A percentile compares a stretch with the other conserved stretches of the same genome.
phyloP scores from a whole-genome alignment of 2,113 vertebrate species.

The Centropus bengalensis region DNA sequence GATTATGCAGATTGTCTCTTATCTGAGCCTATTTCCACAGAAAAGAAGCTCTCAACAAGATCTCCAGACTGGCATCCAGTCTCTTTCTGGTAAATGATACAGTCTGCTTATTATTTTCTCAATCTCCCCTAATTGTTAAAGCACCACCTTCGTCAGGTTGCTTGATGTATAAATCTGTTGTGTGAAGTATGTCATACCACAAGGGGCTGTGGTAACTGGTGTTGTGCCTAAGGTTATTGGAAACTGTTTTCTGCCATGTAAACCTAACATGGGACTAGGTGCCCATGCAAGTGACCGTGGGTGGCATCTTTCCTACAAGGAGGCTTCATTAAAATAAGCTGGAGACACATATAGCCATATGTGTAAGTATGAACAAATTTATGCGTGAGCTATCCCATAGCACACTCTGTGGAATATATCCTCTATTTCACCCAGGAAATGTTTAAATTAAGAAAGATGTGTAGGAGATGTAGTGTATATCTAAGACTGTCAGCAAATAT shows the following conservation, averaged over 20 bases:
- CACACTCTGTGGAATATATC: constrained; percentile 34
- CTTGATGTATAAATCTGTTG: background rate
- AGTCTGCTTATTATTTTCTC: background rate
- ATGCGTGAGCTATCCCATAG: background rate
- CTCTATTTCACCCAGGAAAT: constrained; percentile 3
- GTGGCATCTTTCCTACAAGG: background rate
- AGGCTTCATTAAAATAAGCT: constrained; percentile 9
- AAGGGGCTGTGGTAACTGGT: background rate
- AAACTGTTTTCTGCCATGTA: background rate
- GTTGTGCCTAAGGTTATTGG: background rate
- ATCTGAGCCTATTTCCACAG: background rate
- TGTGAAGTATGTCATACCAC: background rate
- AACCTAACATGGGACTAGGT: background rate
- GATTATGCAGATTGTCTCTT: constrained; percentile 27
- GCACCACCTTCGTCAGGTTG: background rate
- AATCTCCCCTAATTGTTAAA: background rate
- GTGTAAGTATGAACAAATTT: background rate
- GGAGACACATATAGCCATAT: background rate
- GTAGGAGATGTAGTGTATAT: background rate
- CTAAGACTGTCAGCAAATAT: background rate
- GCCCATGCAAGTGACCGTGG: background rate
- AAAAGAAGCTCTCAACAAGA: background rate
- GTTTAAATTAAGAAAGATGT: constrained; percentile 12
- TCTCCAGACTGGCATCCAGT: background rate
- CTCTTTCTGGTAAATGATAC: background rate